Percentiles rank a stretch among this genome's conserved stretches.
Evolutionary conservation across 2,888 invertebrate species (phyloP).

Genomic region (Ophioninae sp.): DNA sequence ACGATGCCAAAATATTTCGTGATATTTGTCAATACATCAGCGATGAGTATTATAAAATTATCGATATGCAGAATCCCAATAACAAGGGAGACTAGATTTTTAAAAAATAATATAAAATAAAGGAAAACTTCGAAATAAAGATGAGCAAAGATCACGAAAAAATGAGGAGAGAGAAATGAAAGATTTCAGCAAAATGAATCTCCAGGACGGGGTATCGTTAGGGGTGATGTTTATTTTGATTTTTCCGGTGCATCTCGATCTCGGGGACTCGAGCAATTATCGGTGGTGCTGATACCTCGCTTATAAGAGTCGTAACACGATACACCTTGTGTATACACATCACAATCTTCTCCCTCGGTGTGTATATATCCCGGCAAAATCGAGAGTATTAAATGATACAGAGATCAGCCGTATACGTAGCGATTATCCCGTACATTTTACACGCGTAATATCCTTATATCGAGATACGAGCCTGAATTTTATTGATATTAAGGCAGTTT

Average conservation of each 20-base stretch:
- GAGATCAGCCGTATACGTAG: conserved; percentile 38
- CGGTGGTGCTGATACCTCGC: conserved; percentile 44
- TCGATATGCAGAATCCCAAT: too few species aligned
- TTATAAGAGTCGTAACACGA: conserved; percentile 54
- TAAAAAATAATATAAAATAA: background rate
- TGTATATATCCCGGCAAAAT: conserved; percentile 35
- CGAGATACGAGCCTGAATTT: conserved; percentile 41
- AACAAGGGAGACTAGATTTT: too few species aligned
- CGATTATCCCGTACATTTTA: conserved; percentile 50
- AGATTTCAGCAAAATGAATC: conserved; percentile 11
- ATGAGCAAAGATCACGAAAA: background rate
- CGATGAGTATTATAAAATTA: too few species aligned
- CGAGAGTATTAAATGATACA: conserved; percentile 48
- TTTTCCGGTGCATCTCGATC: conserved; percentile 14
- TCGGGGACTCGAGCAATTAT: conserved; percentile 32
- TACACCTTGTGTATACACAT: conserved; percentile 45
- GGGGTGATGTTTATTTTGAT: background rate
- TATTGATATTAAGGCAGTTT: conserved; percentile 23
- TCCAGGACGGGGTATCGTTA: background rate
- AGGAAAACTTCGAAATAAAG: background rate
- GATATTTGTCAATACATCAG: too few species aligned
- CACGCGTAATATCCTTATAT: conserved; percentile 47
- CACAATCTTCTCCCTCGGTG: conserved; percentile 6
- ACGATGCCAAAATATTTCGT: too few species aligned
- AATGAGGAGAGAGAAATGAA: background rate